These are phyloP conservation scores for Elanus axillaris DNA, from an alignment of 2,113 vertebrate genomes.

Conservation along the genomic window DNA sequence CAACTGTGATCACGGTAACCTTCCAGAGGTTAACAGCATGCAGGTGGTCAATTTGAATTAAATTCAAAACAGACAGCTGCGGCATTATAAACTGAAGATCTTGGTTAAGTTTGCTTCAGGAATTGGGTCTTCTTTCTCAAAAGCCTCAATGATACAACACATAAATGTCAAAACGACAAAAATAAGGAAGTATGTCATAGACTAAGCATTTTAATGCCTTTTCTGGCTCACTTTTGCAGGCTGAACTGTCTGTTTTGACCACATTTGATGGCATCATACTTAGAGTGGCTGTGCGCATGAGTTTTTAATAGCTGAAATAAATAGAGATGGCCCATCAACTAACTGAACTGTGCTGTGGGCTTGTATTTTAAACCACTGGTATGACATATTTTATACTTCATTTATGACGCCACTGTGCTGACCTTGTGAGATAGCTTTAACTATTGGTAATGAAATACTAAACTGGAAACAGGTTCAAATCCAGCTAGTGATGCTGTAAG, in stretches of 20 bases:
- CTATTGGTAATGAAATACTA: background rate
- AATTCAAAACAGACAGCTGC: constrained; percentile 67
- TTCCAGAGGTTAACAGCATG: constrained; percentile 77
- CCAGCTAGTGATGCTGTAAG: background rate
- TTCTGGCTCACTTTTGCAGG: constrained; percentile 67
- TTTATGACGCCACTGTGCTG: background rate
- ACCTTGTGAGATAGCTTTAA: background rate
- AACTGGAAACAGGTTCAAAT: background rate
- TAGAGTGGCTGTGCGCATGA: constrained; percentile 28
- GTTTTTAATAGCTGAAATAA: constrained; percentile 71
- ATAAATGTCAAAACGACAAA: constrained; percentile 78
- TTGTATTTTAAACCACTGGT: constrained; percentile 27
- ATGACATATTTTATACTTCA: background rate
- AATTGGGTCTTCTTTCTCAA: constrained; percentile 67
- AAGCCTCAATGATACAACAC: constrained; percentile 69
- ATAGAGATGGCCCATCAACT: constrained; percentile 34
- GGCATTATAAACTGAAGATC: constrained; percentile 63
- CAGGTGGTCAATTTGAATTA: constrained; percentile 71
- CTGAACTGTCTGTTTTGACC: constrained; percentile 61
- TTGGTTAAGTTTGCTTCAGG: constrained; percentile 43
- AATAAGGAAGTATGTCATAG: constrained; percentile 78
- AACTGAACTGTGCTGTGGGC: constrained; percentile 9
- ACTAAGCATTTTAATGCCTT: constrained; percentile 78
- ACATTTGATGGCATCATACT: constrained; percentile 68
- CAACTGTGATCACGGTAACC: constrained; percentile 70